Base-by-base conservation (phyloP, 2,113 vertebrate species). In the Salvelinus alpinus region DNA sequence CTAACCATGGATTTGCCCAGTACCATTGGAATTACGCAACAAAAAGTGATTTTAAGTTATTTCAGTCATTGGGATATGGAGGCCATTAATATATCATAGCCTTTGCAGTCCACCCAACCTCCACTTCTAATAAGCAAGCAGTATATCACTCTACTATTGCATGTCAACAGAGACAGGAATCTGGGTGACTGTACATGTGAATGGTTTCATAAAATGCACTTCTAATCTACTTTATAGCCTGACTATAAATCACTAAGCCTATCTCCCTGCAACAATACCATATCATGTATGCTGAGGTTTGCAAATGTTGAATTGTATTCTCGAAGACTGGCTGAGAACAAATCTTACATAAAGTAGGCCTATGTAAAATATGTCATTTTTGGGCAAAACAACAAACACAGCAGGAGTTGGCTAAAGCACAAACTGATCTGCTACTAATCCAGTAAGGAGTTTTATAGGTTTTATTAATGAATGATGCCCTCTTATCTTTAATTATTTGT, bases 131-230 rank as follows among this genome's bases (percentile, higher is more conserved):
- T 84, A 81, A 87, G 14, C 66, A 34, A 34, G 29, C 14, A n/a
- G 31, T 76, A 76, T 76, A 89, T 85, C 75, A 76, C 80, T 87
- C 78, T 77, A 64, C 48, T 69, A 83, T 77, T 0, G 65, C 81
- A 82, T 79, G 74, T 88, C 86, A 87, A 84, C 87, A 85, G 85
- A 86, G 80, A 80, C 70, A 13, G 77, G 78, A 77, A 73, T 51
- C 68, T 74, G 65, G 74, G 76, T 80, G 84, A 70, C 69, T 70
- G 79, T 75, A 84, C 80, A 77, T 48, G 65, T 70, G 67, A 79
- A 77, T 6, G 69, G 80, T 66, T 80, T 75, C 64, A 84, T 86
- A 80, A 86, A 88, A 87, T 75, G 82, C 80, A 83, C 76, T 88
- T 86, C 73, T 81, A 78, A 70, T 77, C 69, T 77, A 79, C 59